Conservation (phyloP, 2,888 invertebrate genomes). For the Chorisops tibialis region DNA sequence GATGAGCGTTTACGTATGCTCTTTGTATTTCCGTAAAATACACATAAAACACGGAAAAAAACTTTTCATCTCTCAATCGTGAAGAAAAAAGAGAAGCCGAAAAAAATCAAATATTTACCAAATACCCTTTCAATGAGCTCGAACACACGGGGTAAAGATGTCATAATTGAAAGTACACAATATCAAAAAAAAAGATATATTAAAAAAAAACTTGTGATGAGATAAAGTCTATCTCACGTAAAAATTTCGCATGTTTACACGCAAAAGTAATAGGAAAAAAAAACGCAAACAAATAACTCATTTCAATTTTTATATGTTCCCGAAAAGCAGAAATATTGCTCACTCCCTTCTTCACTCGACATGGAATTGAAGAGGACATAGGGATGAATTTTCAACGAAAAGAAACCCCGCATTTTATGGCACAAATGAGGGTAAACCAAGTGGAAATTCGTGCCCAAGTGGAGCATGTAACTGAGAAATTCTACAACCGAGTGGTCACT, state of each 20-base stretch:
- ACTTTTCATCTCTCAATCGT: neutral
- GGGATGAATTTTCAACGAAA: no score
- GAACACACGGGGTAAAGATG: neutral
- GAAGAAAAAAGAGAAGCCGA: neutral
- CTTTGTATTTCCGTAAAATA: neutral
- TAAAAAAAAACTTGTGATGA: no score
- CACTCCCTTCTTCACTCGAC: no score
- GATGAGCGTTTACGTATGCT: conserved; percentile 11
- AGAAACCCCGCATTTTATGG: neutral
- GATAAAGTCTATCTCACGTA: no score
- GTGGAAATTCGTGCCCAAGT: conserved; percentile 11
- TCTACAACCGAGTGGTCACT: conserved; percentile 4
- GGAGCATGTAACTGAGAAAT: conserved; percentile 1
- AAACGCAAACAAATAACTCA: no score
- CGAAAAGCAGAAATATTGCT: no score
- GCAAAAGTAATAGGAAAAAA: no score
- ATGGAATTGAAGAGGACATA: no score
- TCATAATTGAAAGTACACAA: conserved; percentile 11
- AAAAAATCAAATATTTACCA: conserved; percentile 6
- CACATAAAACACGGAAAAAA: neutral
- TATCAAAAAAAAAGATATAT: no score
- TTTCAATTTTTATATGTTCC: no score
- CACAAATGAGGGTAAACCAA: conserved; percentile 3
- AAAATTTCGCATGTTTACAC: no score
- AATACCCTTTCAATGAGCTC: conserved; percentile 1